A percentile compares a stretch with the other conserved stretches of the same genome.
Evolutionary conservation across 2,888 invertebrate species (phyloP).

Genomic region (Cryptocheilus praepositus): DNA sequence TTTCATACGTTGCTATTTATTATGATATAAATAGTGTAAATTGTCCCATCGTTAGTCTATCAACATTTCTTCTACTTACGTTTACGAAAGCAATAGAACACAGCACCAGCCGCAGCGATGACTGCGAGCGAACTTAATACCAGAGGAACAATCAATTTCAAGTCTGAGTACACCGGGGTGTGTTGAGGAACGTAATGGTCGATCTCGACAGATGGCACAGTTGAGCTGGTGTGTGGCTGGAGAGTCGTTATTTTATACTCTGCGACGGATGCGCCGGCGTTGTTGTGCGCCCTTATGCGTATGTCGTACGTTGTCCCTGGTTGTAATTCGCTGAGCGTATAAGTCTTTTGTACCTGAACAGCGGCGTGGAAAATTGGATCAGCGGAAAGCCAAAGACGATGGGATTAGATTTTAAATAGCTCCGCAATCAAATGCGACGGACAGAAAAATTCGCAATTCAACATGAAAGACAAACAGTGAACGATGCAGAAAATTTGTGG

Average conservation of each 20-base stretch:
- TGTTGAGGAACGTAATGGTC: conserved; percentile 71
- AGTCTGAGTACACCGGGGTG: conserved; percentile 69
- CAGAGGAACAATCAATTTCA: conserved; percentile 71
- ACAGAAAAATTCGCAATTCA: too few species aligned
- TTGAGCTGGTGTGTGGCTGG: conserved; percentile 83
- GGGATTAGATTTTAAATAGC: too few species aligned
- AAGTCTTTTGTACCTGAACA: conserved; percentile 81
- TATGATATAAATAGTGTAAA: too few species aligned
- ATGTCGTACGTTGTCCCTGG: conserved; percentile 79
- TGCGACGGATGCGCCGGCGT: conserved; percentile 89
- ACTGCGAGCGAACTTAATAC: conserved; percentile 71
- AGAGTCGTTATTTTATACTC: conserved; percentile 91
- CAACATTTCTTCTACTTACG: conserved; percentile 58
- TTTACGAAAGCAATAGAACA: conserved; percentile 73
- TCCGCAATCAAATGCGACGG: too few species aligned
- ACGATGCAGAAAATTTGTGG: too few species aligned
- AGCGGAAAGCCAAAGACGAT: background rate
- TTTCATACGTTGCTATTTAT: too few species aligned
- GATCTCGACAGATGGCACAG: conserved; percentile 67
- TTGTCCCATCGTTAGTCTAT: too few species aligned
- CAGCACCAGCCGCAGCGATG: conserved; percentile 71
- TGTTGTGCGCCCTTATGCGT: conserved; percentile 84
- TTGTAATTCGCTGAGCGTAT: conserved; percentile 85
- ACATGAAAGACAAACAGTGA: too few species aligned
- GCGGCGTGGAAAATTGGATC: conserved; percentile 11